These are phyloP conservation scores for Drosophila conformis DNA, from an alignment of 2,888 invertebrate species.

Conservation along the genomic window DNA sequence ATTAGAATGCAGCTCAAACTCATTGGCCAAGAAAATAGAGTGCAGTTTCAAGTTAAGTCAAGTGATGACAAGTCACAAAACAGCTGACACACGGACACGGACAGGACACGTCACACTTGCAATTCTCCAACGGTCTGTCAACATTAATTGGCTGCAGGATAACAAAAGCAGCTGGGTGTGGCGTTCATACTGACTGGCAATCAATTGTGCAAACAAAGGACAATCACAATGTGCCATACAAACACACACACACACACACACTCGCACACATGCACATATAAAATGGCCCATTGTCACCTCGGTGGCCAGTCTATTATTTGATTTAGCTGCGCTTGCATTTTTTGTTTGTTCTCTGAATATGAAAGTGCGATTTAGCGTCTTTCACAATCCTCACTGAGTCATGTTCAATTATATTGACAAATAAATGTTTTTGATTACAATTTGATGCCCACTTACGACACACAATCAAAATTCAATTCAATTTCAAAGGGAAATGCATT, in stretches of 20 bases:
- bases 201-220: conserved; percentile 71
- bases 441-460: conserved; percentile 23
- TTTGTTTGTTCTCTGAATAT: conserved; percentile 40
- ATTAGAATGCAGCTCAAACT: conserved; percentile 38
- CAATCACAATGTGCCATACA: conserved; percentile 18
- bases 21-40: conserved; percentile 37
- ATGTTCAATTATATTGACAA: conserved; percentile 53
- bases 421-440: conserved; percentile 54
- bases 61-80: conserved; percentile 18
- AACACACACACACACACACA: conserved; percentile 15
- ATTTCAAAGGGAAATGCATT: conserved; percentile 12
- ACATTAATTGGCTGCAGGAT: conserved; percentile 69
- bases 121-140: conserved; percentile 48
- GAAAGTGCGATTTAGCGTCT: conserved; percentile 59
- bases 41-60: conserved; percentile 2
- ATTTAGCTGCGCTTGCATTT: conserved; percentile 37
- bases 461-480: conserved; percentile 21
- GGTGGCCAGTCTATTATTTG: conserved; percentile 38
- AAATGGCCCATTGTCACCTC: conserved; percentile 9
- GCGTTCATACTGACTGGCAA: conserved; percentile 50
- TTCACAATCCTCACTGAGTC: conserved; percentile 38
- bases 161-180: conserved; percentile 52
- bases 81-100: conserved; percentile 6
- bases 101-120: conserved; percentile 40
- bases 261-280: neutral